Conservation (phyloP, 2,888 invertebrate species). For the Merodon equestris region DNA sequence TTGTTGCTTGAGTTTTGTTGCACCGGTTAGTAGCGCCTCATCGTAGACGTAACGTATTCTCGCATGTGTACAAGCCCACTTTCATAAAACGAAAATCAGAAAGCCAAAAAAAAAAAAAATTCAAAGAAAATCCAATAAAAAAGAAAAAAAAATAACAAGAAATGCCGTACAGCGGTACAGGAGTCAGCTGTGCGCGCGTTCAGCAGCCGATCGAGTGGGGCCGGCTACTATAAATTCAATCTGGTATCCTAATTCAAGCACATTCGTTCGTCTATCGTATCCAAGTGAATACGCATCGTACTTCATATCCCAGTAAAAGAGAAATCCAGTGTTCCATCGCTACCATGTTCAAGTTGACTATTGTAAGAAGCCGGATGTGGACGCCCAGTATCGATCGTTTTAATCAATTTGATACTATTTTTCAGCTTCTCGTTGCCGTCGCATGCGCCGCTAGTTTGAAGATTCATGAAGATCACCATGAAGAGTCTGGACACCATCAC, state of each 20-base stretch:
- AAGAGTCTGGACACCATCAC: slow-evolving; percentile 81
- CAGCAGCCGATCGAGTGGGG: slow-evolving; percentile 61
- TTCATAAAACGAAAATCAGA: slow-evolving; percentile 39
- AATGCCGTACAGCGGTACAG: slow-evolving; percentile 33
- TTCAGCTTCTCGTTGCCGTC: slow-evolving; percentile 72
- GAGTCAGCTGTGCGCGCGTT: slow-evolving; percentile 28
- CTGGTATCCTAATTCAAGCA: slow-evolving; percentile 75
- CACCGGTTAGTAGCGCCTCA: slow-evolving; percentile 46
- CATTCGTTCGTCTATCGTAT: slow-evolving; percentile 75
- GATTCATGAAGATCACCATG: slow-evolving; percentile 66
- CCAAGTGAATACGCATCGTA: slow-evolving; percentile 70
- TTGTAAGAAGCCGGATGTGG: slow-evolving; percentile 72
- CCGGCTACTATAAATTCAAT: slow-evolving; percentile 78
- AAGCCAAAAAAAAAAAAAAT: slow-evolving; percentile 17
- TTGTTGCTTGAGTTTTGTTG: slow-evolving; percentile 30
- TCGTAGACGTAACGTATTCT: slow-evolving; percentile 58
- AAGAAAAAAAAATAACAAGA: slow-evolving; percentile 29
- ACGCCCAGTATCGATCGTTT: slow-evolving; percentile 2
- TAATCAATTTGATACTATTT: slow-evolving; percentile 1
- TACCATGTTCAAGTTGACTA: slow-evolving; percentile 74
- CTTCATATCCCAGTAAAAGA: slow-evolving; percentile 26
- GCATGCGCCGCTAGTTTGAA: slow-evolving; percentile 38
- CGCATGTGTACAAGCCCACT: slow-evolving; percentile 14
- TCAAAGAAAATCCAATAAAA: slow-evolving; percentile 25
- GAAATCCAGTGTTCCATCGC: slow-evolving; percentile 54